phyloP scores from a whole-genome alignment of 2,888 invertebrate genomes.

The Campopleginae sp. region DNA sequence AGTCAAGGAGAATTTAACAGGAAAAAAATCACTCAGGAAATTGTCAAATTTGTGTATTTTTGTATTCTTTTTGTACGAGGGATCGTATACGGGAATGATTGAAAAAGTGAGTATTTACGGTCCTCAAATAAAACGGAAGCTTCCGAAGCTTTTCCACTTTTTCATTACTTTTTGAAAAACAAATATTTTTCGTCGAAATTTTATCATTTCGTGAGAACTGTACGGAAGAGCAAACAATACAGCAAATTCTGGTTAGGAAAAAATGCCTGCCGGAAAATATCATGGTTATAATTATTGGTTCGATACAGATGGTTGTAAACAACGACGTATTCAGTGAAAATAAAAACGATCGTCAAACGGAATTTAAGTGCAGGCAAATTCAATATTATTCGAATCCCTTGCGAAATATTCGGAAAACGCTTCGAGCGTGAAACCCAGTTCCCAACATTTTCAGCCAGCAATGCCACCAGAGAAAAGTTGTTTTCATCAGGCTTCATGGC shows the following conservation, averaged over 20 bases:
- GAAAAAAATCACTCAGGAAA: too few relatives aligned
- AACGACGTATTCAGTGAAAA: not conserved
- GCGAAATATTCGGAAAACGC: conserved; percentile 24
- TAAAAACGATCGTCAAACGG: not conserved
- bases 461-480: not conserved
- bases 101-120: not conserved
- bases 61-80: too few relatives aligned
- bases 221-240: not conserved
- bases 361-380: not conserved
- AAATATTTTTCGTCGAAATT: not conserved
- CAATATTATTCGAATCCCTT: not conserved
- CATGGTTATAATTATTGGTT: not conserved
- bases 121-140: not conserved
- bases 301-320: not conserved
- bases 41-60: too few relatives aligned
- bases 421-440: conserved; percentile 23
- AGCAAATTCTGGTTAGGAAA: not conserved
- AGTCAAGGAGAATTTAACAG: too few relatives aligned
- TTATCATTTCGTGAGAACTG: not conserved
- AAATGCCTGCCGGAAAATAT: not conserved
- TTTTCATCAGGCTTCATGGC: conserved; percentile 3
- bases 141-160: not conserved
- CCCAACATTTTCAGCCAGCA: not conserved
- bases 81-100: too few relatives aligned
- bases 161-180: not conserved